Evolutionary conservation across 2,113 vertebrate species (phyloP).

Genomic region (Thunnus thynnus): DNA sequence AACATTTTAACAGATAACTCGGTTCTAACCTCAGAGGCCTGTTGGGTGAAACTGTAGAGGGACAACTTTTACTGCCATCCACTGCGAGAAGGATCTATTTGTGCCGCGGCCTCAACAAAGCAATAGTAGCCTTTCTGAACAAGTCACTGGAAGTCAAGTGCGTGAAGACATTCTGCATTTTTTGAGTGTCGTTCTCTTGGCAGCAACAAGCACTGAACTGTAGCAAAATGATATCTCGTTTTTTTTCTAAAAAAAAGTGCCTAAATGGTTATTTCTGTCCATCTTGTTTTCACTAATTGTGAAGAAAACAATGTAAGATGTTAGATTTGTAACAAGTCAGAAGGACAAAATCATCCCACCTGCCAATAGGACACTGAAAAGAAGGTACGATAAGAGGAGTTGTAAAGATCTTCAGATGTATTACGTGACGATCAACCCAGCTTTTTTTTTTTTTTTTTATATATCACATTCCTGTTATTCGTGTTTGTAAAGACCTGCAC

Average conservation of each 20-base stretch:
- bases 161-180: constrained; percentile 47
- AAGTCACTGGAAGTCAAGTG: constrained; percentile 54
- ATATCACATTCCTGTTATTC: constrained; percentile 52
- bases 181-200: constrained; percentile 49
- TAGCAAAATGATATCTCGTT: constrained; percentile 62
- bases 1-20: constrained; percentile 27
- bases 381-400: constrained; percentile 34
- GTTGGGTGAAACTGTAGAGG: constrained; percentile 50
- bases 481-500: constrained; percentile 75
- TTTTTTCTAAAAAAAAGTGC: constrained; percentile 72
- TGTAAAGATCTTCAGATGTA: constrained; percentile 51
- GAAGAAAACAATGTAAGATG: constrained; percentile 38
- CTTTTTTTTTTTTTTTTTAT: constrained; percentile 63
- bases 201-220: constrained; percentile 75
- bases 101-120: constrained; percentile 69
- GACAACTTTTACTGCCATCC: constrained; percentile 75
- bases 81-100: constrained; percentile 49
- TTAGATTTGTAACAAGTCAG: constrained; percentile 40
- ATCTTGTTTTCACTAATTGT: constrained; percentile 55
- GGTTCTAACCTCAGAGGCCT: constrained; percentile 70
- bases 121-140: constrained; percentile 78
- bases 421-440: constrained; percentile 48
- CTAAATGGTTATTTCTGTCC: constrained; percentile 60
- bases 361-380: constrained; percentile 51
- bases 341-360: constrained; percentile 34